Conservation (phyloP, 2,888 invertebrate genomes). For the Thyatira batis region DNA sequence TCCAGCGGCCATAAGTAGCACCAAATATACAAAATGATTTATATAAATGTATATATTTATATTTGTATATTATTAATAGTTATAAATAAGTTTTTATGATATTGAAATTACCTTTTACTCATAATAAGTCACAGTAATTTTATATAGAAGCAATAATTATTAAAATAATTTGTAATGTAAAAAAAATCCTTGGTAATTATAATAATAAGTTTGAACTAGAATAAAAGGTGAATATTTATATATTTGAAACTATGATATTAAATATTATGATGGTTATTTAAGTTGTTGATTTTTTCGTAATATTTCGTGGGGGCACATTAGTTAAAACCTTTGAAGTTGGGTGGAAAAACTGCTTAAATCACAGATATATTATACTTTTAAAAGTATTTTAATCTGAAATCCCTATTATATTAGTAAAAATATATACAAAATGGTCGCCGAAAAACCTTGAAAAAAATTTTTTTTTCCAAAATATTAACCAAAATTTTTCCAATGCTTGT, state of each 20-base stretch:
- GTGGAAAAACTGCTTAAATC: too few species aligned
- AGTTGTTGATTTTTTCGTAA: slow-evolving; percentile 10
- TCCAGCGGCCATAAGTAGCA: slow-evolving; percentile 45
- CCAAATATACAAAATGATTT: slow-evolving; percentile 48
- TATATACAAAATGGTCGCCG: too few species aligned
- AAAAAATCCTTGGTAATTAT: too few species aligned
- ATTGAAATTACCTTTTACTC: not conserved
- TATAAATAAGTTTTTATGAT: not conserved
- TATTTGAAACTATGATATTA: not conserved
- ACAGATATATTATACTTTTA: too few species aligned
- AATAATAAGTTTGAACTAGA: too few species aligned
- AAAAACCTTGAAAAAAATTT: too few species aligned
- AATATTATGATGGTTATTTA: not conserved
- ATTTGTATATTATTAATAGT: slow-evolving; percentile 13
- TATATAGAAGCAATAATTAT: not conserved
- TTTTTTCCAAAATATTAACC: too few species aligned
- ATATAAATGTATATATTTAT: slow-evolving; percentile 24
- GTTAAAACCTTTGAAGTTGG: too few species aligned
- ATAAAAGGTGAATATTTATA: not conserved
- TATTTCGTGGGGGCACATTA: not conserved
- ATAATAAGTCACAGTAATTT: not conserved
- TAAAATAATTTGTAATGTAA: too few species aligned
- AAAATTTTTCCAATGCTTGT: slow-evolving; percentile 3
- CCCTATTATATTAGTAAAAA: too few species aligned
- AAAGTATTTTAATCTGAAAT: too few species aligned